These are phyloP conservation scores for Hyperoplus lanceolatus DNA, from an alignment of 2,797 vertebrate genomes.

Conservation along the genomic window DNA sequence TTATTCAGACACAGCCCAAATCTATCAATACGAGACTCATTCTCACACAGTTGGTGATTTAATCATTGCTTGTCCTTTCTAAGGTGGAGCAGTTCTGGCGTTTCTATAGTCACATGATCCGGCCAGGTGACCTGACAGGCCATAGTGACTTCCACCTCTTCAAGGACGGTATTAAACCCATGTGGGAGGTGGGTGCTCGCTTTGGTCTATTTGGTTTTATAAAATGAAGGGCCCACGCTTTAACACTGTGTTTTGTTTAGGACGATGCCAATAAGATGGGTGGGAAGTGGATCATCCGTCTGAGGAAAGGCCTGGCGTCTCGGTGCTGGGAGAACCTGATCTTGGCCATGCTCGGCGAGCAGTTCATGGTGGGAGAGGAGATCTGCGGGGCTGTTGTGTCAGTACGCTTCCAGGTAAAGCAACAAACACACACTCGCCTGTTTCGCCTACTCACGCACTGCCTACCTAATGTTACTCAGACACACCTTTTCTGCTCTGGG, in stretches of 20 bases:
- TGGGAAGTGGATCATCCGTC: constrained; percentile 91
- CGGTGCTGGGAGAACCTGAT: constrained; percentile 99
- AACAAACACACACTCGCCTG: not conserved
- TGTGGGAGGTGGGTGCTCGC: constrained; percentile 87
- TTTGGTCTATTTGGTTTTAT: not conserved
- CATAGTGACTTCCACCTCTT: constrained; percentile 92
- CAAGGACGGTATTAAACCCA: constrained; percentile 91
- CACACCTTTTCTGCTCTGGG: not conserved
- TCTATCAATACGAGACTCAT: not conserved
- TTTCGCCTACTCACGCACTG: not conserved
- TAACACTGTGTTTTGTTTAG: constrained; percentile 59
- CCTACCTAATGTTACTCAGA: not conserved
- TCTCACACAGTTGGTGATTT: not conserved
- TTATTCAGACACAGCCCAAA: not conserved
- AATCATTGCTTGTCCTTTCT: constrained; percentile 5
- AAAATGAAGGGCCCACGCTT: not conserved
- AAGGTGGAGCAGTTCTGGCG: constrained; percentile 93
- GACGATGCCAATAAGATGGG: constrained; percentile 92
- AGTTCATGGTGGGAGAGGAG: constrained; percentile 99
- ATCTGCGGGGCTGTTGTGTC: constrained; percentile 98
- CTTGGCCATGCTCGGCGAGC: constrained; percentile 96
- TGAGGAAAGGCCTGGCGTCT: constrained; percentile 95
- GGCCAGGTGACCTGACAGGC: constrained; percentile 90
- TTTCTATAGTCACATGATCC: constrained; percentile 91
- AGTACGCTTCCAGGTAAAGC: constrained; percentile 93